phyloP scores from a whole-genome alignment of 30 jellyfish, hydroid and myxozoan genomes.

The Sanderia malayensis region DNA sequence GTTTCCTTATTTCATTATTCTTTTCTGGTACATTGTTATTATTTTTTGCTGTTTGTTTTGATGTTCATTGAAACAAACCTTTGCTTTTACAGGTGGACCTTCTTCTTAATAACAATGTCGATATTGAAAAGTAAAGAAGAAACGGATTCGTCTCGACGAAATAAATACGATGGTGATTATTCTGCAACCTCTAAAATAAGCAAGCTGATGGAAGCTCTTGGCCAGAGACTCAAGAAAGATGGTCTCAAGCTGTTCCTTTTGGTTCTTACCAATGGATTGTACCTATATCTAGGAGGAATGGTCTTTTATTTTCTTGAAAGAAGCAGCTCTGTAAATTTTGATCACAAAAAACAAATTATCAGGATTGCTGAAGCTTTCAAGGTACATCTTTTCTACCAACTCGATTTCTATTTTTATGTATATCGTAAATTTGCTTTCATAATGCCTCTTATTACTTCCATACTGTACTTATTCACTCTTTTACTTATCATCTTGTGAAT shows the following conservation, averaged over 20 bases:
- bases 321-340: constrained; percentile 14
- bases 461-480: no score
- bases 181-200: constrained; percentile 17
- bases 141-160: not conserved
- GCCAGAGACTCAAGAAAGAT: constrained; percentile 58
- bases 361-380: constrained; percentile 22
- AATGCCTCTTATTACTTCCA: no score
- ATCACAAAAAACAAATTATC: constrained; percentile 29
- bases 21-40: no score
- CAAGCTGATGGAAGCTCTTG: constrained; percentile 54
- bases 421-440: no score
- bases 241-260: constrained; percentile 66
- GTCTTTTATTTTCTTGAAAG: constrained; percentile 72
- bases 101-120: constrained; percentile 23
- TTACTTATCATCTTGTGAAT: no score
- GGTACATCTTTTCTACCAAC: no score
- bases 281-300: constrained; percentile 81
- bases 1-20: no score
- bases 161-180: constrained; percentile 9
- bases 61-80: no score
- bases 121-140: constrained; percentile 1
- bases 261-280: constrained; percentile 78
- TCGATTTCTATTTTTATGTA: no score
- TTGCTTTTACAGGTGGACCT: constrained; percentile 15
- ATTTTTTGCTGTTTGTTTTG: no score